A percentile compares a stretch with the other conserved stretches of the same genome.
Conservation (phyloP, 1,140 invertebrate species). For the Tetraneura akinire region DNA sequence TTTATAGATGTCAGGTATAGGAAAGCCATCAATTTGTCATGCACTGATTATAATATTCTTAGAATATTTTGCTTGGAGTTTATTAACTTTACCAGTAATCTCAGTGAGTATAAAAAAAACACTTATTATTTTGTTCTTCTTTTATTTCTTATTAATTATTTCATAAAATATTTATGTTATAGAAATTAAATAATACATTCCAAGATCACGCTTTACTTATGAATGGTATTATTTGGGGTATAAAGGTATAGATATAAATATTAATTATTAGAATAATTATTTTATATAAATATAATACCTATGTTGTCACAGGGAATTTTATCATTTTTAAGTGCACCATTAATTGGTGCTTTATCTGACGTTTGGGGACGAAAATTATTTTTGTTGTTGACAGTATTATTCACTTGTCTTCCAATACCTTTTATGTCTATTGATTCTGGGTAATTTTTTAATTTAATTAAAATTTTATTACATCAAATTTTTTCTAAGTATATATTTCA, state of each 20-base stretch:
- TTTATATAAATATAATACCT: constrained; percentile 16
- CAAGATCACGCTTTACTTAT: constrained; percentile 98
- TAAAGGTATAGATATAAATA: constrained; percentile 66
- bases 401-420: constrained; percentile 98
- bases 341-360: constrained; percentile 96
- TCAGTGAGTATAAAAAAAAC: constrained; percentile 68
- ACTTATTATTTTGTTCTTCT: background rate
- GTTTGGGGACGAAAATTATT: constrained; percentile 98
- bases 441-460: constrained; percentile 60
- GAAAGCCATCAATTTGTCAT: constrained; percentile 94
- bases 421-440: constrained; percentile 98
- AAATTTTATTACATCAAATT: background rate
- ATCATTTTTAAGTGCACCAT: constrained; percentile 93
- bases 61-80: constrained; percentile 99
- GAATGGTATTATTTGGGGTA: constrained; percentile 99
- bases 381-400: constrained; percentile 96
- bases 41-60: constrained; percentile 98
- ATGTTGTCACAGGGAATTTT: constrained; percentile 78
- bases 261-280: background rate
- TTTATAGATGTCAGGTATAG: constrained; percentile 78
- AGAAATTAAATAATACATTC: constrained; percentile 94
- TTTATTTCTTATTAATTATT: background rate
- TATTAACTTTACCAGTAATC: constrained; percentile 97
- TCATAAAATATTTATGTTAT: constrained; percentile 55
- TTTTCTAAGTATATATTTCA: background rate